Evolutionary conservation across 53 echinoderm and acorn worm genomes (phyloP).

Genomic region (Patiria pectinifera): DNA sequence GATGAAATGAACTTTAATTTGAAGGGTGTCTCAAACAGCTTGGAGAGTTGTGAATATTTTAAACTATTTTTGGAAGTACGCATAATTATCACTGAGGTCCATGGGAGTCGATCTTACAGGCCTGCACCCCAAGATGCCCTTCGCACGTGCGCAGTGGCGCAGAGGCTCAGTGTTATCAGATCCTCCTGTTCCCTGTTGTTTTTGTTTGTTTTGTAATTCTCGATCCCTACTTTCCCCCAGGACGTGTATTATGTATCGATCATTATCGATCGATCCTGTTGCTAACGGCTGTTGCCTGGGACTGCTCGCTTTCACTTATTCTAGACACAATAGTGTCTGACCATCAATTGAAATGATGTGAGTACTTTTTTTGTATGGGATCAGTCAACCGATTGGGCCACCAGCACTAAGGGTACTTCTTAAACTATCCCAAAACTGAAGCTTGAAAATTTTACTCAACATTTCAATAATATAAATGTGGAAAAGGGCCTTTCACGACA

Average conservation of each 20-base stretch:
- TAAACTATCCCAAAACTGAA: not conserved
- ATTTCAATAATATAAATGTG: not conserved
- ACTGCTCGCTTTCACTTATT: not conserved
- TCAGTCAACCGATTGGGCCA: slow-evolving; percentile 5
- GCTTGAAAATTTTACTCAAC: not conserved
- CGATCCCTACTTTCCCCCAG: not conserved
- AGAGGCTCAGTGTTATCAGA: not conserved
- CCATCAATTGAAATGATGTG: too few relatives aligned
- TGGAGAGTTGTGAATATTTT: too few relatives aligned
- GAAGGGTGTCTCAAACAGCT: too few relatives aligned
- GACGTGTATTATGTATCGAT: not conserved
- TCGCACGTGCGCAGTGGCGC: too few relatives aligned
- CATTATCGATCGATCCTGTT: slow-evolving; percentile 30
- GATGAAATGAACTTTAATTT: too few relatives aligned
- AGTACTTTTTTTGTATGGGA: not conserved
- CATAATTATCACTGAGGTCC: too few relatives aligned
- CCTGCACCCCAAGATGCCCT: too few relatives aligned
- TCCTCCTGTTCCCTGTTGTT: not conserved
- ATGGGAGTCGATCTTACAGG: too few relatives aligned
- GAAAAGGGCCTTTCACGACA: not conserved
- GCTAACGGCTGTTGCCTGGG: not conserved
- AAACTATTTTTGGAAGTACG: too few relatives aligned
- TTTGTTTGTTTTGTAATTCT: slow-evolving; percentile 1
- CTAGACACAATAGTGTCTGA: not conserved
- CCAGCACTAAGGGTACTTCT: too few relatives aligned